Percentiles rank a stretch among this genome's conserved stretches.
These are phyloP conservation scores for Proteles cristata DNA, from an alignment of 2,113 vertebrate genomes.

Conservation along the genomic window DNA sequence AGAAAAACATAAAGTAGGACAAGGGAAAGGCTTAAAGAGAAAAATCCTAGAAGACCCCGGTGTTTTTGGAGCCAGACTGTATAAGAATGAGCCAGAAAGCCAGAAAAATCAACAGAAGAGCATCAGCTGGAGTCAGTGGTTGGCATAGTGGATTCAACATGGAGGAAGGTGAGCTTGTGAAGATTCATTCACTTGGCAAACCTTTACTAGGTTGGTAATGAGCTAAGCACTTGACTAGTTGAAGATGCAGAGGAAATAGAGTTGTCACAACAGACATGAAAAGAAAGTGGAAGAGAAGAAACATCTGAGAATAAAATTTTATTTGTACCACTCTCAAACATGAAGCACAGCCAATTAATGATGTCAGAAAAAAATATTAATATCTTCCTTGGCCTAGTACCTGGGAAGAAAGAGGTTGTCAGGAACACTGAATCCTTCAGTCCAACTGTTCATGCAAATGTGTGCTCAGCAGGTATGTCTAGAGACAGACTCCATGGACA, in stretches of 20 bases:
- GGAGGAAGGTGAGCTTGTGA: neutral
- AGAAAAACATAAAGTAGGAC: neutral
- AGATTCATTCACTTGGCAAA: neutral
- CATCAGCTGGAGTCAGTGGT: neutral
- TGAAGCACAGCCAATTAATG: constrained; percentile 55
- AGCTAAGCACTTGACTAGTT: neutral
- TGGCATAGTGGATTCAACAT: fast-evolving
- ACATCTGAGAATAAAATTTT: neutral
- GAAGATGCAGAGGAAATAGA: neutral
- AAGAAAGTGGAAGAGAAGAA: neutral
- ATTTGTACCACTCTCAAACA: neutral
- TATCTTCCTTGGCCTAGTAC: constrained; percentile 34
- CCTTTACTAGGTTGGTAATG: neutral
- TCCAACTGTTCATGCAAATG: constrained; percentile 59
- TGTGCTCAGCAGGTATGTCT: constrained; percentile 64
- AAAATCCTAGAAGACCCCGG: neutral
- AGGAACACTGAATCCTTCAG: constrained; percentile 50
- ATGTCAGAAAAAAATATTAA: constrained; percentile 54
- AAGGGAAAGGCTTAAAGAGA: neutral
- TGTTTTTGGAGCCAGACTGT: neutral
- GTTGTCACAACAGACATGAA: constrained; percentile 23
- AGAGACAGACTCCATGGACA: neutral
- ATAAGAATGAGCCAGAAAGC: too few species aligned
- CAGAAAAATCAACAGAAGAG: neutral
- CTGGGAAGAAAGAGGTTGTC: constrained; percentile 16